These are phyloP conservation scores for Pitangus sulphuratus DNA, from an alignment of 2,797 vertebrate species.

Conservation along the genomic window DNA sequence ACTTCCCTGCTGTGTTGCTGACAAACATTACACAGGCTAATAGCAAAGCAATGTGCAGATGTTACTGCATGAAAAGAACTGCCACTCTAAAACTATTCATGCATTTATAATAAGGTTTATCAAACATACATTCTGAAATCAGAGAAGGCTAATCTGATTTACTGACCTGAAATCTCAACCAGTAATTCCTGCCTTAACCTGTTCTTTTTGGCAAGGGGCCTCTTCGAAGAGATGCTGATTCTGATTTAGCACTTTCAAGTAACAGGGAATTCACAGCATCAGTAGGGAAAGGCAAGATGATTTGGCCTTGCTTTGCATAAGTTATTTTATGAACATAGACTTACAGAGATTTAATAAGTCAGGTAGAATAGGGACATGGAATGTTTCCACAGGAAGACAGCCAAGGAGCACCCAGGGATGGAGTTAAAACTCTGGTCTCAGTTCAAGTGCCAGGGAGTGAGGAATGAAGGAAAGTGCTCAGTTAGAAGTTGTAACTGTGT, in stretches of 20 bases:
- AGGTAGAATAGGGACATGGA: not conserved
- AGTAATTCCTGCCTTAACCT: not conserved
- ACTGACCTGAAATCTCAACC: not conserved
- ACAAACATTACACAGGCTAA: not conserved
- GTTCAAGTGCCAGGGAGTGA: not conserved
- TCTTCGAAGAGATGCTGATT: not conserved
- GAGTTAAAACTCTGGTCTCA: not conserved
- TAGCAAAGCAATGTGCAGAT: not conserved
- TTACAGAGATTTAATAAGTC: not conserved
- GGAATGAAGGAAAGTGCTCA: fast-evolving
- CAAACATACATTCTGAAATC: not conserved
- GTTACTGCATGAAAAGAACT: not conserved
- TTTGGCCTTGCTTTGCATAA: not conserved
- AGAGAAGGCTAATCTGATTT: not conserved
- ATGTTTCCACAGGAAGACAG: not conserved
- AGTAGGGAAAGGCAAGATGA: not conserved
- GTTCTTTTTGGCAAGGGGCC: not conserved
- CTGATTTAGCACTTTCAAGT: not conserved
- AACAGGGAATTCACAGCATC: not conserved
- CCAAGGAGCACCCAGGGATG: not conserved
- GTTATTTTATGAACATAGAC: not conserved
- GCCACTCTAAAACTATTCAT: not conserved
- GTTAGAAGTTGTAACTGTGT: not conserved
- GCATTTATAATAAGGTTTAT: not conserved
- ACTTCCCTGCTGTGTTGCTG: not conserved